Percentiles rank a stretch among this genome's conserved stretches.
These are phyloP conservation scores for Gasterosteus nipponicus DNA, from an alignment of 2,113 vertebrate genomes.

Conservation along the genomic window DNA sequence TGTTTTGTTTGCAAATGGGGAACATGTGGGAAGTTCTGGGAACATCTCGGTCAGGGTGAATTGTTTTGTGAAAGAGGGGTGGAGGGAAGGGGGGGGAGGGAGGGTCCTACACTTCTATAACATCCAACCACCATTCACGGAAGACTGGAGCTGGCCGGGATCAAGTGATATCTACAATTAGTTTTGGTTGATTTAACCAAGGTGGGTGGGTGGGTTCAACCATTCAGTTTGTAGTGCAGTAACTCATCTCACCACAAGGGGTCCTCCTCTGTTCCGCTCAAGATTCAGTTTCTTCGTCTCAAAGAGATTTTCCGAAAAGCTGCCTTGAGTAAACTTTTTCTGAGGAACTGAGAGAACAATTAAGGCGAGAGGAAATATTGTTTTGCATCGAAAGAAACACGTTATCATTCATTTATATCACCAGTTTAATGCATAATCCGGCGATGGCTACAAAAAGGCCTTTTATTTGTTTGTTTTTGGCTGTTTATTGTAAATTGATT, in stretches of 20 bases:
- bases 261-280: neutral
- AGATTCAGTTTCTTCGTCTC: neutral
- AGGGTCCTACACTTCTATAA: slow-evolving; percentile 13
- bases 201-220: neutral
- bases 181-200: neutral
- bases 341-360: neutral
- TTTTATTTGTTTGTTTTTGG: neutral
- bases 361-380: neutral
- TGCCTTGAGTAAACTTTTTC: neutral
- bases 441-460: neutral
- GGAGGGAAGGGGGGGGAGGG: too few relatives aligned
- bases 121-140: slow-evolving; percentile 40
- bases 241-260: neutral
- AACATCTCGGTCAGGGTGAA: slow-evolving; percentile 46
- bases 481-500: neutral
- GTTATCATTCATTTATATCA: neutral
- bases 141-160: slow-evolving; percentile 16
- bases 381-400: neutral
- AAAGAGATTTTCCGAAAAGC: neutral
- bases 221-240: neutral
- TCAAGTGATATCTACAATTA: slow-evolving; percentile 11
- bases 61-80: slow-evolving; percentile 26
- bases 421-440: neutral
- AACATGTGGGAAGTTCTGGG: slow-evolving; percentile 63
- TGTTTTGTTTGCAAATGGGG: slow-evolving; percentile 58